Conservation (phyloP, 2,888 invertebrate species). For the Temnothorax unifasciatus region DNA sequence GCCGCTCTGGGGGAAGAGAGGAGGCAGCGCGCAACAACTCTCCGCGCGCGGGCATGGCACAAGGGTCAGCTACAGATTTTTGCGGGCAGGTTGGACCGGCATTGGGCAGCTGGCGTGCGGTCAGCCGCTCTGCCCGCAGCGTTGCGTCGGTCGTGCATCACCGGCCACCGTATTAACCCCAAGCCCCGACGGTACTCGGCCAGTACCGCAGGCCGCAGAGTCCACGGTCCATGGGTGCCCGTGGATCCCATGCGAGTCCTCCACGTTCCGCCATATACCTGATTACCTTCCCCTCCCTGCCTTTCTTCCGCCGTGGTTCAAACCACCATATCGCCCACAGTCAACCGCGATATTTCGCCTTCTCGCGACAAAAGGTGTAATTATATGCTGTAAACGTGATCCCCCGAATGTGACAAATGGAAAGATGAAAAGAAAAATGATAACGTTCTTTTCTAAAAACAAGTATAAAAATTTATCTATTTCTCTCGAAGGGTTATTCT, state of each 20-base stretch:
- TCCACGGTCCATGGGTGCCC: constrained; percentile 75
- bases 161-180: constrained; percentile 85
- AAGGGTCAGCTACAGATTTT: constrained; percentile 82
- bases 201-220: constrained; percentile 79
- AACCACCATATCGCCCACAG: constrained; percentile 68
- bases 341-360: constrained; percentile 66
- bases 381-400: not conserved
- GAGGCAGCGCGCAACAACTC: constrained; percentile 61
- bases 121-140: constrained; percentile 84
- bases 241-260: constrained; percentile 57
- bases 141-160: constrained; percentile 85
- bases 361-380: constrained; percentile 33
- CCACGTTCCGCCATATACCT: constrained; percentile 60
- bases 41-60: constrained; percentile 70
- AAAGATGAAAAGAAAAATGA: not conserved
- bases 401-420: not conserved
- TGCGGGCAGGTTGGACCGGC: constrained; percentile 79
- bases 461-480: not conserved
- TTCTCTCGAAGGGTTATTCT: not conserved
- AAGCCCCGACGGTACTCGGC: constrained; percentile 79
- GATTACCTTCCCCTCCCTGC: constrained; percentile 58
- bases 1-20: constrained; percentile 36
- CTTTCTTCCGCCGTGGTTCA: not conserved
- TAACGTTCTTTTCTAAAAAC: not conserved
- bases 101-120: constrained; percentile 85